phyloP scores from a whole-genome alignment of 2,113 vertebrate species.

The Sylvilagus bachmani region DNA sequence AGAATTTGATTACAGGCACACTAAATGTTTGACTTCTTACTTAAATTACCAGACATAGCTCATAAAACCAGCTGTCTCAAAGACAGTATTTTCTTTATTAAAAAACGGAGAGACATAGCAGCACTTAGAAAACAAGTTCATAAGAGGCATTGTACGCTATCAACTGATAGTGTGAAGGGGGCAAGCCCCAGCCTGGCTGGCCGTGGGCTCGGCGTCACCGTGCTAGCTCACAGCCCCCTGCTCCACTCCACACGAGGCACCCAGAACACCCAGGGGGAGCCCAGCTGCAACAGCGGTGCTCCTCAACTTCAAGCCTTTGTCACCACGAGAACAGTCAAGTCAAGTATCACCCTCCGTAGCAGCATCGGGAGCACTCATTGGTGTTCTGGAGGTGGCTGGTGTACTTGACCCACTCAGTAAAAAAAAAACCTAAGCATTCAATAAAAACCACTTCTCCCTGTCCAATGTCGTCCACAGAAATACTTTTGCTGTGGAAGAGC shows the following conservation, averaged over 20 bases:
- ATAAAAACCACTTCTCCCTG: conserved; percentile 84
- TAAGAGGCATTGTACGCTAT: conserved; percentile 87
- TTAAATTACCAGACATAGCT: conserved; percentile 37
- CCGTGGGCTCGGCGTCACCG: neutral
- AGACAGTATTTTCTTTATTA: conserved; percentile 92
- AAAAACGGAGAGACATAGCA: conserved; percentile 93
- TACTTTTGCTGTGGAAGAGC: conserved; percentile 72
- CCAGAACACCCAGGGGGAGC: conserved; percentile 65
- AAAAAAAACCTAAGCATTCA: conserved; percentile 79
- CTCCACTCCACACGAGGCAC: neutral
- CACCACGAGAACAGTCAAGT: conserved; percentile 77
- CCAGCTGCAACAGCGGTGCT: neutral
- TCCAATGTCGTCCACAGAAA: conserved; percentile 57
- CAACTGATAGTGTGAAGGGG: conserved; percentile 83
- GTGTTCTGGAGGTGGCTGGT: conserved; percentile 92
- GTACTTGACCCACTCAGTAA: conserved; percentile 86
- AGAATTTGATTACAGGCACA: neutral
- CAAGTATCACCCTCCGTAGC: conserved; percentile 94
- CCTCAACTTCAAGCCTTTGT: conserved; percentile 81
- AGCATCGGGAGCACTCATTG: conserved; percentile 93
- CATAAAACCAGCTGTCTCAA: conserved; percentile 85
- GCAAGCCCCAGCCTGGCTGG: conserved; percentile 55
- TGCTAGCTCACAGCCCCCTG: conserved; percentile 47
- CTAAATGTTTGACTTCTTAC: neutral
- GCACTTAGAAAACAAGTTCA: conserved; percentile 90